These are phyloP conservation scores for Busseola fusca DNA, from an alignment of 2,888 invertebrate species.

Conservation along the genomic window DNA sequence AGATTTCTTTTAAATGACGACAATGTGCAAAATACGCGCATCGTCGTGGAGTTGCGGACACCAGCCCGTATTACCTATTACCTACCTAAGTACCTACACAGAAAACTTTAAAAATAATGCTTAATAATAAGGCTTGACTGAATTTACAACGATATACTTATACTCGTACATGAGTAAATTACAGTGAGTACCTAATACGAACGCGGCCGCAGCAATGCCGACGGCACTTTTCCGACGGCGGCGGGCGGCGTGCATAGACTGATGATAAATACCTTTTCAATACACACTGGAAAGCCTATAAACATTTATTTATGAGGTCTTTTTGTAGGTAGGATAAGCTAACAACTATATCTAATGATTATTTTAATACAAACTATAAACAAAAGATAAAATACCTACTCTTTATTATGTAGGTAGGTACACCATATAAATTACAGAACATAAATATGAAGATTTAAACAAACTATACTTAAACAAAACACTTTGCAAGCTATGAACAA, in stretches of 20 bases:
- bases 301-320: not conserved
- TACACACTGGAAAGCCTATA: not conserved
- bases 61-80: no score
- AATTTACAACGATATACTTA: not conserved
- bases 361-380: not conserved
- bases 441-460: no score
- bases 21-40: no score
- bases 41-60: no score
- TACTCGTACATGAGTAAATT: not conserved
- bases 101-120: not conserved
- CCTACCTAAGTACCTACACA: not conserved
- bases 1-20: no score
- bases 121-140: not conserved
- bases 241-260: not conserved
- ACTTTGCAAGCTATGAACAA: not conserved
- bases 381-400: not conserved
- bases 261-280: not conserved
- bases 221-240: conserved; percentile 14
- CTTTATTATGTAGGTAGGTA: no score
- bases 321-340: not conserved
- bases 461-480: no score
- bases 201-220: not conserved
- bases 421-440: no score
- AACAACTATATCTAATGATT: not conserved
- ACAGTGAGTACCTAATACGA: not conserved